A percentile compares a stretch with the other conserved stretches of the same genome.
These are phyloP conservation scores for Cheilosia pagana DNA, from an alignment of 2,888 invertebrate genomes.

Conservation along the genomic window DNA sequence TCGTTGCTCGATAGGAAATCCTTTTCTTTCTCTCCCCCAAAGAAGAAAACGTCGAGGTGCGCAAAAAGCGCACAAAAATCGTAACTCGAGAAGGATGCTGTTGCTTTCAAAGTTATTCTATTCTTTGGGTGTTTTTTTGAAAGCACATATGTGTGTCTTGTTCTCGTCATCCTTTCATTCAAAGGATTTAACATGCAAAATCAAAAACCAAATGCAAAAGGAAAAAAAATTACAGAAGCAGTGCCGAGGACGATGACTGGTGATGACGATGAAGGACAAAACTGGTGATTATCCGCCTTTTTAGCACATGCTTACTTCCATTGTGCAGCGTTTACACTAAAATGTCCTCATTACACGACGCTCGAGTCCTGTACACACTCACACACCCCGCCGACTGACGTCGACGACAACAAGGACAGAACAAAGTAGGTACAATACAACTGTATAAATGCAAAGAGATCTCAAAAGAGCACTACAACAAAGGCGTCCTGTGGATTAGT, in stretches of 20 bases:
- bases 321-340: constrained; percentile 75
- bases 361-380: constrained; percentile 9
- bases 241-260: constrained; percentile 43
- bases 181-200: constrained; percentile 69
- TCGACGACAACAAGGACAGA: background rate
- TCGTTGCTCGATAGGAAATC: constrained; percentile 12
- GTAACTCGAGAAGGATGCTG: constrained; percentile 63
- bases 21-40: constrained; percentile 24
- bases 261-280: constrained; percentile 67
- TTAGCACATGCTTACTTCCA: constrained; percentile 77
- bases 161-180: constrained; percentile 50
- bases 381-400: too few relatives aligned
- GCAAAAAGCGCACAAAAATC: constrained; percentile 53
- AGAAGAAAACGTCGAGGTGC: constrained; percentile 40
- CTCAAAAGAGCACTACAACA: constrained; percentile 70
- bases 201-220: constrained; percentile 22
- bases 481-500: constrained; percentile 68
- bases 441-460: constrained; percentile 30
- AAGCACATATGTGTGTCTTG: constrained; percentile 8
- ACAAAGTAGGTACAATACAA: constrained; percentile 5
- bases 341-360: constrained; percentile 75
- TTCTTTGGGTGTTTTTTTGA: constrained; percentile 13
- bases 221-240: constrained; percentile 6
- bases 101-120: constrained; percentile 57
- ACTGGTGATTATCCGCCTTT: constrained; percentile 77